Conservation (phyloP, 2,113 vertebrate genomes). For the Pollimyrus isidori region DNA sequence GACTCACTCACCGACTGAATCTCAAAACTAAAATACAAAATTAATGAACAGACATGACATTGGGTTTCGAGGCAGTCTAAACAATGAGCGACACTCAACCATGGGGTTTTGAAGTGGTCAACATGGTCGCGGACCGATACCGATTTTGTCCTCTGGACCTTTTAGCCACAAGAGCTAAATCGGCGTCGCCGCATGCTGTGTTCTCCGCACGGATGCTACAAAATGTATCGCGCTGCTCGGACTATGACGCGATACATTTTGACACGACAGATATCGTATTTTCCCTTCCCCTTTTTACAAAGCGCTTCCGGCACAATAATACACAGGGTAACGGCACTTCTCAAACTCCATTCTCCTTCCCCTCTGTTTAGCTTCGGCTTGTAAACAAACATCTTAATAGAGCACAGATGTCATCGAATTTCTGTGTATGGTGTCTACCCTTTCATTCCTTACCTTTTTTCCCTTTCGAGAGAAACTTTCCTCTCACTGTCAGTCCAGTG, state of each 20-base stretch:
- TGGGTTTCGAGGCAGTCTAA: background rate
- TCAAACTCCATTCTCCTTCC: conserved; percentile 24
- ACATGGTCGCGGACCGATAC: conserved; percentile 69
- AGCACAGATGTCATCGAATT: conserved; percentile 98
- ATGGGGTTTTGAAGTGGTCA: conserved; percentile 80
- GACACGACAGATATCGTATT: conserved; percentile 30
- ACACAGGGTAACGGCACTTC: conserved; percentile 48
- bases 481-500: conserved; percentile 47
- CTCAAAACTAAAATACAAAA: conserved; percentile 1
- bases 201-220: conserved; percentile 83
- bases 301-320: conserved; percentile 61
- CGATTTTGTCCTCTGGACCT: conserved; percentile 68
- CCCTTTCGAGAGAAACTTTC: conserved; percentile 51
- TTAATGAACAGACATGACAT: background rate
- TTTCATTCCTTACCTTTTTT: conserved; percentile 43
- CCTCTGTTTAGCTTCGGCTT: conserved; percentile 58
- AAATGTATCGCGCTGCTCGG: conserved; percentile 63
- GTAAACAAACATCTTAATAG: conserved; percentile 73
- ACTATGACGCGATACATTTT: conserved; percentile 68
- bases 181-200: conserved; percentile 70
- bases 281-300: conserved; percentile 35
- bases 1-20: background rate
- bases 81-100: conserved; percentile 61
- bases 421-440: conserved; percentile 75
- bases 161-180: conserved; percentile 62